Evolutionary conservation across 2,113 vertebrate genomes (phyloP).

Genomic region (Plecotus auritus): DNA sequence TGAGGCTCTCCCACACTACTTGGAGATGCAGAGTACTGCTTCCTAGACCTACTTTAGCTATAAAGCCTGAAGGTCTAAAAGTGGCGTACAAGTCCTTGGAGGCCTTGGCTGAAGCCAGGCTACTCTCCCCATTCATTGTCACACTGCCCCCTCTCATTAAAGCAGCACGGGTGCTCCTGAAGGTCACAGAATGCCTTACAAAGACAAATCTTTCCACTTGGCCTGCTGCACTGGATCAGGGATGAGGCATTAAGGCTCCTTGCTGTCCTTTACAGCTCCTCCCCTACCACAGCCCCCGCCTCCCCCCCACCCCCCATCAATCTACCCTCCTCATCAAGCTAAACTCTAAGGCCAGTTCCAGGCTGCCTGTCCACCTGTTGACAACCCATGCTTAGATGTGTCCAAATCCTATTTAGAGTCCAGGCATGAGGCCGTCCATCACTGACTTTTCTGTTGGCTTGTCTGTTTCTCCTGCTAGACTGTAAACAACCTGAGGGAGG

Average conservation of each 20-base stretch:
- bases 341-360: background rate
- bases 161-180: background rate
- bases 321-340: background rate
- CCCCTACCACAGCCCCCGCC: fast-evolving
- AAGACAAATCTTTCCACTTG: background rate
- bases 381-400: background rate
- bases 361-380: background rate
- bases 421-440: fast-evolving
- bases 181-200: background rate
- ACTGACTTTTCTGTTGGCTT: background rate
- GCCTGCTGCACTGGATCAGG: background rate
- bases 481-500: background rate
- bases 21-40: background rate
- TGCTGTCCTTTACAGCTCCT: background rate
- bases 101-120: background rate
- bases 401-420: background rate
- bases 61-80: background rate
- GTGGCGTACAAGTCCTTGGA: background rate
- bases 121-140: no score
- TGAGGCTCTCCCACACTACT: background rate
- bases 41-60: background rate
- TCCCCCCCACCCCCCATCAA: background rate
- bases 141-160: background rate
- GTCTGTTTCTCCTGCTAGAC: background rate
- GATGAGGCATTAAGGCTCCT: background rate